Evolutionary conservation across 2,888 invertebrate species (phyloP), one percentile per base, ranked within the genome.

Genomic region (Lithophane socia): DNA sequence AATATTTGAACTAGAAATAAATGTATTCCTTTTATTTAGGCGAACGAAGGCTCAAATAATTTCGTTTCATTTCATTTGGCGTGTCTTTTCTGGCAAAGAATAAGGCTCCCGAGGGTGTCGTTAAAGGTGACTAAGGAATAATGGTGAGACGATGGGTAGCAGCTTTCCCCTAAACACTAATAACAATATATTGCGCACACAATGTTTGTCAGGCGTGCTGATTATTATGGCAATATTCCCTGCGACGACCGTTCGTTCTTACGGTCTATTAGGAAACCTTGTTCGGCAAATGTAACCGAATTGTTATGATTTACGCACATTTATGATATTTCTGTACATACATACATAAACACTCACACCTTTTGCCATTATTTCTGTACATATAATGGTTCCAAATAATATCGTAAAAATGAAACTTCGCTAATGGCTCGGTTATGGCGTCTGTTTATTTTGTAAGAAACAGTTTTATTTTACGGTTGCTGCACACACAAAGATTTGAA

Each of bases 151-250:
- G 54, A 78, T 71, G 78, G 83, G 61, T 49, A 78, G 66, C 66
- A 70, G 80, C 69, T 83, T 83, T 80, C 24, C 83, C 79, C 83
- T 70, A 24, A 69, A 78, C 79, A 67, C 83, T 63, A 80, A 84
- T 82, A 82, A 84, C 60, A 73, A 73, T 73, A 84, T 79, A 82
- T 61, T 73, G 67, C 60, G 68, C 52, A 13, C 65, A 79, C 60
- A 73, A 66, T 71, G 84, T 84, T 84, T 81, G 60, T 79, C 68
- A 60, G 68, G 68, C 64, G 65, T 60, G 73, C 54, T 73, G 64
- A 71, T 70, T 74, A 70, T 69, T 73, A 84, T 67, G 24, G 69
- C 66, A 58, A 63, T 80, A 63, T 64, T 71, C 64, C 42, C 54
- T 54, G 56, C 68, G 58, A 58, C 58, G 54, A 67, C n/a, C 73